Evolutionary conservation across 2,888 invertebrate genomes (phyloP).

Genomic region (Tiphia femorata): DNA sequence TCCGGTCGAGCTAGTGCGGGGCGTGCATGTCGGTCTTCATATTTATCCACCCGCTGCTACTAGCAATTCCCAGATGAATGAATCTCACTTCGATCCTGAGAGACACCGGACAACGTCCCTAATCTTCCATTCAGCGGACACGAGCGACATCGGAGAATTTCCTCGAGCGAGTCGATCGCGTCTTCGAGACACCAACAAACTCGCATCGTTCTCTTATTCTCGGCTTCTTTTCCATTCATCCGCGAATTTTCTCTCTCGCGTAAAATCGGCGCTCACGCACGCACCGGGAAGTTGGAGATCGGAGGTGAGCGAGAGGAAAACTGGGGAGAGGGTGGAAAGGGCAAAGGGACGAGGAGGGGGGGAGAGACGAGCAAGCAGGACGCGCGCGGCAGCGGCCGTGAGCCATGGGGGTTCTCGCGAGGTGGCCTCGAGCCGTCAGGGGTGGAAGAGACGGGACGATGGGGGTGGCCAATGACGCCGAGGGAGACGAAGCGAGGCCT

Average conservation of each 20-base stretch:
- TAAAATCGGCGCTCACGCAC: no score
- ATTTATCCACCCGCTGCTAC: not conserved
- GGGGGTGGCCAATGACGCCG: conserved; percentile 27
- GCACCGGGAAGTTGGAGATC: no score
- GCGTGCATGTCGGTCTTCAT: not conserved
- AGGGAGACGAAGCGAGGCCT: conserved; percentile 33
- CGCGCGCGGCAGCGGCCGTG: conserved; percentile 31
- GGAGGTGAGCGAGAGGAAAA: conserved; percentile 5
- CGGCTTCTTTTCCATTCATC: no score
- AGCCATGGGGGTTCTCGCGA: conserved; percentile 38
- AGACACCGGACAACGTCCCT: not conserved
- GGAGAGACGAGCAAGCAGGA: not conserved
- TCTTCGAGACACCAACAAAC: no score
- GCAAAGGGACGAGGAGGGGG: not conserved
- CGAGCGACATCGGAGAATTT: no score
- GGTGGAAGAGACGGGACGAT: not conserved
- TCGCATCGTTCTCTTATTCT: no score
- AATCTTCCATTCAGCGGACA: not conserved
- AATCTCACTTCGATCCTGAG: not conserved
- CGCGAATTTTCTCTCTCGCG: no score
- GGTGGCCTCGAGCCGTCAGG: conserved; percentile 3
- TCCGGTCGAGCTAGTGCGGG: not conserved
- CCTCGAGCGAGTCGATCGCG: no score
- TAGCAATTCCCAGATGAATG: not conserved
- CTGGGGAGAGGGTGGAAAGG: not conserved